phyloP scores from a whole-genome alignment of 37 sponge, comb jelly and placozoan genomes.

The Cliona cf. orientalis region DNA sequence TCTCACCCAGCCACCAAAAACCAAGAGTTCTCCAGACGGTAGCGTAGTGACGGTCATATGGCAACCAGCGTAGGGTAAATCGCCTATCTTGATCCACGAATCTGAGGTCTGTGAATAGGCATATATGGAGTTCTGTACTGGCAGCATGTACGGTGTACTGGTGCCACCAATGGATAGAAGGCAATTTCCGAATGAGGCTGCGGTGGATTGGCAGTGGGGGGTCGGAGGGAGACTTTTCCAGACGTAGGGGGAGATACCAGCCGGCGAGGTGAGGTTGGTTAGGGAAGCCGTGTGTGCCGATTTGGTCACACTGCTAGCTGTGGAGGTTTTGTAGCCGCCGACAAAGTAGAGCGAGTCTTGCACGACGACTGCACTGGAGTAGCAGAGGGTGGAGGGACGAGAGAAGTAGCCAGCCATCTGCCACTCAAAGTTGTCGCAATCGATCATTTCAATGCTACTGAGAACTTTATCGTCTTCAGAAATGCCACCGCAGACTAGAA shows the following conservation, averaged over 20 bases:
- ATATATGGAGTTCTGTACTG: slow-evolving; percentile 29
- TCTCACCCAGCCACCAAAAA: slow-evolving; percentile 46
- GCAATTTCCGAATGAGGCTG: slow-evolving; percentile 10
- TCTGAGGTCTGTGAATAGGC: slow-evolving; percentile 13
- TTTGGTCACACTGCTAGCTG: slow-evolving; percentile 10
- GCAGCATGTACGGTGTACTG: background rate
- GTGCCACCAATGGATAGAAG: slow-evolving; percentile 43
- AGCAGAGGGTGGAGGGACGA: slow-evolving; percentile 3
- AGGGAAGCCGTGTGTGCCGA: slow-evolving; percentile 13
- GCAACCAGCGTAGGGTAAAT: slow-evolving; percentile 34
- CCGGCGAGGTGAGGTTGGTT: slow-evolving; percentile 5
- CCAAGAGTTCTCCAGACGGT: slow-evolving; percentile 1
- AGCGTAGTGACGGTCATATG: slow-evolving; percentile 28
- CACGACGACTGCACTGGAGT: background rate
- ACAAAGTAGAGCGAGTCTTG: slow-evolving; percentile 34
- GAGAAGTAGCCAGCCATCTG: slow-evolving; percentile 6
- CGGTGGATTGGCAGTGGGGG: slow-evolving; percentile 34
- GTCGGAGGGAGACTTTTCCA: slow-evolving; percentile 19
- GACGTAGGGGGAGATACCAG: background rate
- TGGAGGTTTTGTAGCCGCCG: slow-evolving; percentile 45
- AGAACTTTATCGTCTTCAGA: background rate
- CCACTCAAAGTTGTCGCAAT: slow-evolving; percentile 24
- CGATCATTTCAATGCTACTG: slow-evolving; percentile 28
- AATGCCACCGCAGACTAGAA: slow-evolving; percentile 38
- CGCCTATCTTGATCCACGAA: slow-evolving; percentile 26